A percentile compares a stretch with the other conserved stretches of the same genome.
These are phyloP conservation scores for Luperina nickerlii DNA, from an alignment of 2,888 invertebrate genomes.

Conservation along the genomic window DNA sequence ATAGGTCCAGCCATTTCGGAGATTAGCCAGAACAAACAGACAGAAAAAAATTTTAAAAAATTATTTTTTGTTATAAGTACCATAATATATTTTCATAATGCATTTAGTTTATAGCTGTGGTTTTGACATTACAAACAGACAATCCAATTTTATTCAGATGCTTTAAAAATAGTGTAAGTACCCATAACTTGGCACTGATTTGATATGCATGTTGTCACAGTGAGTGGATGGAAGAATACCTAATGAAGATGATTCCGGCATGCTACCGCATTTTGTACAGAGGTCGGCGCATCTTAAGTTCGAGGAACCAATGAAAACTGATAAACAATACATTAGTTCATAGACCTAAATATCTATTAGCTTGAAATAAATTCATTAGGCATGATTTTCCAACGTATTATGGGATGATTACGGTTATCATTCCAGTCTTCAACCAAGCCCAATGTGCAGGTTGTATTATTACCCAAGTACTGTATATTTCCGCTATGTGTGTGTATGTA, in stretches of 20 bases:
- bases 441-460: constrained; percentile 2
- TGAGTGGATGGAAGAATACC: no score
- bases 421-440: background rate
- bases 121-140: no score
- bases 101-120: no score
- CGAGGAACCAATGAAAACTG: background rate
- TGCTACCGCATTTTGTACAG: background rate
- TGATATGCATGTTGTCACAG: background rate
- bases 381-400: background rate
- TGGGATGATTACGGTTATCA: background rate
- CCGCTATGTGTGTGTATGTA: background rate
- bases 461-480: background rate
- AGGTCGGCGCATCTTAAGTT: background rate
- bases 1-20: no score
- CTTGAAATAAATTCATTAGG: background rate
- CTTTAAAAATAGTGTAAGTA: background rate
- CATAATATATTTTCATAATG: no score
- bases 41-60: no score
- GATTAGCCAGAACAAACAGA: no score
- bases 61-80: no score
- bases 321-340: background rate
- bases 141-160: background rate
- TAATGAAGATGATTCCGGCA: background rate
- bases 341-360: background rate
- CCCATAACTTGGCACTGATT: background rate